These are phyloP conservation scores for Monodelphis domestica DNA, from an alignment of 2,797 vertebrate genomes.

Conservation along the genomic window DNA sequence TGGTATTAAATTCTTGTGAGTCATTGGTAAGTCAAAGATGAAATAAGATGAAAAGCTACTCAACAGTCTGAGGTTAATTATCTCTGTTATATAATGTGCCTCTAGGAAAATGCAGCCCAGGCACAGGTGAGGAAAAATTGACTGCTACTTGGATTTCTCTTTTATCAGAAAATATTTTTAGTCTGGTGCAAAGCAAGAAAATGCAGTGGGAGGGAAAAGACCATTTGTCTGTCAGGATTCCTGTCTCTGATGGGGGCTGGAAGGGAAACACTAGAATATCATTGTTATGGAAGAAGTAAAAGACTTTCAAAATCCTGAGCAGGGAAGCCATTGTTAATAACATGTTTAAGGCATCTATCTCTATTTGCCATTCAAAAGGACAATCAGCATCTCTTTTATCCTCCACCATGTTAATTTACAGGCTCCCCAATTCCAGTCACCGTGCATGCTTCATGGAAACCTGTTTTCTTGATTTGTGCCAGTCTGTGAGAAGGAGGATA, in stretches of 20 bases:
- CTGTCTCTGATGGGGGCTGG: not conserved
- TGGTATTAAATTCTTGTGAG: conserved; percentile 34
- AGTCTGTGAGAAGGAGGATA: not conserved
- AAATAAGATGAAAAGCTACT: conserved; percentile 58
- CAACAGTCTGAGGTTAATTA: conserved; percentile 69
- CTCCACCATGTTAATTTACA: conserved; percentile 61
- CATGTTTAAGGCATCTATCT: conserved; percentile 62
- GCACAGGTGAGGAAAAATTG: conserved; percentile 33
- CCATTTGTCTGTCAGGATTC: not conserved
- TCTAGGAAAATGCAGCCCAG: conserved; percentile 48
- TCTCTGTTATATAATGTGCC: conserved; percentile 25
- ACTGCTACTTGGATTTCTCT: conserved; percentile 35
- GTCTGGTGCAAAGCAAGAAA: not conserved
- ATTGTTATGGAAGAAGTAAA: not conserved
- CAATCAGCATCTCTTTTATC: conserved; percentile 51
- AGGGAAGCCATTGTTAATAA: conserved; percentile 36
- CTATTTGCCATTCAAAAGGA: conserved; percentile 62
- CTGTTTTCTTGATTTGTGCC: not conserved
- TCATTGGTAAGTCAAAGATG: conserved; percentile 60
- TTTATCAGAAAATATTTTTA: conserved; percentile 18
- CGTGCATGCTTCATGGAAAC: not conserved
- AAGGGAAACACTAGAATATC: not conserved
- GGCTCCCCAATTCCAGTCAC: conserved; percentile 67
- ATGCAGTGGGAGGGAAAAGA: not conserved
- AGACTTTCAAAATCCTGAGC: not conserved